Conservation (phyloP, 2,888 invertebrate species). For the Tholera decimalis region DNA sequence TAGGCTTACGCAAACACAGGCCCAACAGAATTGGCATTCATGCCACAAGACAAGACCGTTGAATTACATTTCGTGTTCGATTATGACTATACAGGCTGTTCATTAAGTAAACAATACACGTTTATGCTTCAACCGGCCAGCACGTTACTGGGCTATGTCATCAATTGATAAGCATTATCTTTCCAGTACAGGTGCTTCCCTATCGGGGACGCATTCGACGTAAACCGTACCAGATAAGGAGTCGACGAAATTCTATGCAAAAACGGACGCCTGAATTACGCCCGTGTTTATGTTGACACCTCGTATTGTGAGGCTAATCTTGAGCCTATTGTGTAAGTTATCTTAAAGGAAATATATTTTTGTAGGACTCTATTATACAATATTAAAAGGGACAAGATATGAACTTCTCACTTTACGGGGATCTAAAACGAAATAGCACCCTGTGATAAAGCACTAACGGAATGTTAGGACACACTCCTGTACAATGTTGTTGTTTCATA, state of each 20-base stretch:
- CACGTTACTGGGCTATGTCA: constrained; percentile 77
- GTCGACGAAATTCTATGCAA: constrained; percentile 53
- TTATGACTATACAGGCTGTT: constrained; percentile 45
- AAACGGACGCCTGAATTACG: constrained; percentile 48
- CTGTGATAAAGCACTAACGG: background rate
- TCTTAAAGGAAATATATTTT: constrained; percentile 28
- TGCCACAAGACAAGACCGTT: constrained; percentile 29
- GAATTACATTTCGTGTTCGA: constrained; percentile 51
- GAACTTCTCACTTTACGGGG: constrained; percentile 23
- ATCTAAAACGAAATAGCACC: constrained; percentile 7
- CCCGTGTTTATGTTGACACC: constrained; percentile 53
- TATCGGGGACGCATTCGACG: constrained; percentile 70
- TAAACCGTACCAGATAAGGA: constrained; percentile 53
- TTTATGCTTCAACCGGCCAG: constrained; percentile 63
- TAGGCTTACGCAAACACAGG: background rate
- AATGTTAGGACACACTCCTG: background rate
- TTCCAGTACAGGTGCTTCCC: constrained; percentile 77
- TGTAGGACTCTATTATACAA: background rate
- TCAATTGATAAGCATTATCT: constrained; percentile 80
- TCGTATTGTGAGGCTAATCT: constrained; percentile 45
- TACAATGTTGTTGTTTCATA: too few species aligned
- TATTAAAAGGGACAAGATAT: constrained; percentile 21
- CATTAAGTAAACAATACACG: constrained; percentile 59
- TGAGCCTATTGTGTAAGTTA: constrained; percentile 29
- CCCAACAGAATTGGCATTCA: constrained; percentile 23